Evolutionary conservation across 2,113 vertebrate genomes (phyloP).

Genomic region (Prietella phreatophila): DNA sequence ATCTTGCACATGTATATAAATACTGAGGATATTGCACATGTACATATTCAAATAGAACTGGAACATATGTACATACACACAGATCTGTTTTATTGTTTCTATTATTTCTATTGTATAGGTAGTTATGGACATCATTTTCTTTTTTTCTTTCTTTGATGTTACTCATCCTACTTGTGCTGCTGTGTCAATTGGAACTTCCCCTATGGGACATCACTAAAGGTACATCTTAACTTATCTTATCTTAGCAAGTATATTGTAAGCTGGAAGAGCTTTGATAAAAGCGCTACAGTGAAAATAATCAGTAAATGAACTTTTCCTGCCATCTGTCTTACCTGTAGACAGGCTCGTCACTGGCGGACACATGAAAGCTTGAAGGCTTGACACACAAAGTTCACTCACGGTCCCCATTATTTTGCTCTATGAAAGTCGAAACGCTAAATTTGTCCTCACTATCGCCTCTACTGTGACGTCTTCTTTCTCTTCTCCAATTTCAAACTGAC

Average conservation of each 20-base stretch:
- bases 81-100: no score
- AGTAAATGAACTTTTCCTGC: neutral
- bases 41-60: no score
- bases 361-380: constrained; percentile 84
- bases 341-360: constrained; percentile 68
- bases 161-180: no score
- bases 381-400: constrained; percentile 83
- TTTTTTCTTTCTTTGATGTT: no score
- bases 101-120: no score
- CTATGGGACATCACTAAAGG: no score
- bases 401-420: constrained; percentile 75
- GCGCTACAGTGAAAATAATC: neutral
- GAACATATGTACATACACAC: no score
- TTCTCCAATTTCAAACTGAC: constrained; percentile 15
- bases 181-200: no score
- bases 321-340: constrained; percentile 70
- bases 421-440: neutral
- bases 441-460: neutral
- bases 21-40: no score
- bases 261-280: neutral
- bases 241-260: neutral
- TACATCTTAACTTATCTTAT: no score
- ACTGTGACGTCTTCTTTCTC: neutral
- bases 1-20: no score
- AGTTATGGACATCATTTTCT: no score